Conservation (phyloP, 2,888 invertebrate species). For the Scaptomyza tumidula region DNA sequence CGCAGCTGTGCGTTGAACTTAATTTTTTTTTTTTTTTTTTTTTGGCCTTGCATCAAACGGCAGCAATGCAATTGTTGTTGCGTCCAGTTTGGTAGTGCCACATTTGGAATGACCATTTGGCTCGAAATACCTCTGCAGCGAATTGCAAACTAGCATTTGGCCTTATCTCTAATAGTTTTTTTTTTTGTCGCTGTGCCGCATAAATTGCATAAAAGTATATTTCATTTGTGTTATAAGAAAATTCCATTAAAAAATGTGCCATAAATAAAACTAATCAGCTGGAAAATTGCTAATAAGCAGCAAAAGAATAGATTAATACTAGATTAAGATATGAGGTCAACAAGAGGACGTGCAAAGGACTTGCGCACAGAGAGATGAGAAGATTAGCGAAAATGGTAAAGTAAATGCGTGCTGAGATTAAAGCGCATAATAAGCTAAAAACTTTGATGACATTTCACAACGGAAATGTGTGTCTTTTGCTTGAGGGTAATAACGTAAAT, state of each 20-base stretch:
- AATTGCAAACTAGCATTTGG: slow-evolving; percentile 3
- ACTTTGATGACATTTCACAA: slow-evolving; percentile 54
- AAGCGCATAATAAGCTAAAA: slow-evolving; percentile 10
- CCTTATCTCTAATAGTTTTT: not conserved
- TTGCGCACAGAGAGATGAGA: slow-evolving; percentile 29
- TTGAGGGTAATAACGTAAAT: slow-evolving; percentile 54
- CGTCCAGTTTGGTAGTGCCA: slow-evolving; percentile 70
- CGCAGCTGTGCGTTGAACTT: slow-evolving; percentile 76
- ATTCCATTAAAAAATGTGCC: slow-evolving; percentile 29
- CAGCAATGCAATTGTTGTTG: slow-evolving; percentile 62
- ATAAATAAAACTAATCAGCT: slow-evolving; percentile 79
- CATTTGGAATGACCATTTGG: slow-evolving; percentile 63
- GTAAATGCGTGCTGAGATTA: slow-evolving; percentile 15
- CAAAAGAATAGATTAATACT: slow-evolving; percentile 23
- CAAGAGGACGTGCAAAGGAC: slow-evolving; percentile 35
- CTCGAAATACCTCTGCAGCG: slow-evolving; percentile 29
- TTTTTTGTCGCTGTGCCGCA: slow-evolving; percentile 3
- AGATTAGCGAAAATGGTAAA: slow-evolving; percentile 42
- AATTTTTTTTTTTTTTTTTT: slow-evolving; percentile 31
- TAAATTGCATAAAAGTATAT: slow-evolving; percentile 10
- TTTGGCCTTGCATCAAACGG: slow-evolving; percentile 40
- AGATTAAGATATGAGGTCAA: slow-evolving; percentile 49
- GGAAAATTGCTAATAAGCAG: slow-evolving; percentile 78
- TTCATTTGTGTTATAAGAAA: not conserved
- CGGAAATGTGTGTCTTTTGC: slow-evolving; percentile 68